phyloP scores from a whole-genome alignment of 2,888 invertebrate genomes.

The Lucinisca nassula region DNA sequence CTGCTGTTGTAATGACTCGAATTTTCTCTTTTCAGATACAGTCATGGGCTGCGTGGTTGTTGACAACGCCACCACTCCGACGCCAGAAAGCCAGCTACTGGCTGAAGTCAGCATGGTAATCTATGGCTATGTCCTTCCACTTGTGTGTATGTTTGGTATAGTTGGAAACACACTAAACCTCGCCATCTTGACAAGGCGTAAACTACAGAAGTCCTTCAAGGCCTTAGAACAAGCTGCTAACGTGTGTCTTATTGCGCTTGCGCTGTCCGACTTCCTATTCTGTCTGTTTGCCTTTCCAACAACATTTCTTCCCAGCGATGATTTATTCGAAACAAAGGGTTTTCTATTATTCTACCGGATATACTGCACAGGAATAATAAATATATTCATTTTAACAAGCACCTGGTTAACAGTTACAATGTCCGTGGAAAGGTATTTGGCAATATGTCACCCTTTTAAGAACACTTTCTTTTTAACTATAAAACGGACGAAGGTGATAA shows the following conservation, averaged over 20 bases:
- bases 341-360: conserved; percentile 81
- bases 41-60: conserved; percentile 47
- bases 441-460: conserved; percentile 93
- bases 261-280: conserved; percentile 92
- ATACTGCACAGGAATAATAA: conserved; percentile 84
- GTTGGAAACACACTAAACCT: conserved; percentile 94
- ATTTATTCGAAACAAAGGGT: conserved; percentile 90
- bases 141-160: conserved; percentile 92
- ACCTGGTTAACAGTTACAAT: conserved; percentile 93
- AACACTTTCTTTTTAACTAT: conserved; percentile 91
- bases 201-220: conserved; percentile 88
- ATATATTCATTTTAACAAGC: conserved; percentile 90
- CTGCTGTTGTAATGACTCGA: no score
- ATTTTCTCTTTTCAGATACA: conserved; percentile 46
- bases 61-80: conserved; percentile 56
- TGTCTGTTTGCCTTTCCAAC: conserved; percentile 90
- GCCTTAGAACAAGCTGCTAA: conserved; percentile 94
- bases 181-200: conserved; percentile 92
- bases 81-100: conserved; percentile 51
- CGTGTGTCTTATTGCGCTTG: conserved; percentile 92
- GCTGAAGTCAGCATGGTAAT: conserved; percentile 77
- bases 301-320: conserved; percentile 79
- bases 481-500: conserved; percentile 90
- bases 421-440: conserved; percentile 93
- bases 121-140: conserved; percentile 90